These are phyloP conservation scores for Chirona hameri DNA, from an alignment of 2,888 invertebrate genomes.

Conservation along the genomic window DNA sequence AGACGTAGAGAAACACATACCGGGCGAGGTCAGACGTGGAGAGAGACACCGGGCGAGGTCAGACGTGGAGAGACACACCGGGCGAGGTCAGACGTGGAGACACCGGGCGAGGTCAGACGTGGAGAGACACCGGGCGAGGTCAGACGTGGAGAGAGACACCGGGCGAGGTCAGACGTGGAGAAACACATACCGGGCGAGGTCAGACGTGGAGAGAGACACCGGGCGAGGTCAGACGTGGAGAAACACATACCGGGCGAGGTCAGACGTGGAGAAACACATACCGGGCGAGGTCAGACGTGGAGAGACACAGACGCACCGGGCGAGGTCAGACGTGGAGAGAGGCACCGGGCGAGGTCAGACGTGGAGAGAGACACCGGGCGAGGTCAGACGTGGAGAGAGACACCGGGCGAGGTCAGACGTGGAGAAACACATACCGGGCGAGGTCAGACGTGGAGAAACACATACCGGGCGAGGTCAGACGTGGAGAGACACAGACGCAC, in stretches of 20 bases:
- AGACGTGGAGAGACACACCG: neutral
- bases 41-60: too few species aligned
- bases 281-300: neutral
- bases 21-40: constrained; percentile 39
- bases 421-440: neutral
- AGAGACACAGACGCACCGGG: constrained; percentile 33
- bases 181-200: neutral
- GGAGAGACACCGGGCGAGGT: too few species aligned
- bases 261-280: neutral
- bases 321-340: neutral
- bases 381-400: too few species aligned
- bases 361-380: constrained; percentile 42
- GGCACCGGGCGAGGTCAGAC: neutral
- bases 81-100: neutral
- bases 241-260: neutral
- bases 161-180: neutral
- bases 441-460: constrained; percentile 35
- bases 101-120: neutral
- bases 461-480: neutral
- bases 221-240: too few species aligned
- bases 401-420: neutral
- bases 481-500: neutral
- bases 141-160: too few species aligned
- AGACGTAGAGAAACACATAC: neutral
- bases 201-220: constrained; percentile 41